Evolutionary conservation across 1,140 invertebrate genomes (phyloP), one percentile per base, ranked within the genome.

Genomic region (Daktulosphaira vitifoliae): DNA sequence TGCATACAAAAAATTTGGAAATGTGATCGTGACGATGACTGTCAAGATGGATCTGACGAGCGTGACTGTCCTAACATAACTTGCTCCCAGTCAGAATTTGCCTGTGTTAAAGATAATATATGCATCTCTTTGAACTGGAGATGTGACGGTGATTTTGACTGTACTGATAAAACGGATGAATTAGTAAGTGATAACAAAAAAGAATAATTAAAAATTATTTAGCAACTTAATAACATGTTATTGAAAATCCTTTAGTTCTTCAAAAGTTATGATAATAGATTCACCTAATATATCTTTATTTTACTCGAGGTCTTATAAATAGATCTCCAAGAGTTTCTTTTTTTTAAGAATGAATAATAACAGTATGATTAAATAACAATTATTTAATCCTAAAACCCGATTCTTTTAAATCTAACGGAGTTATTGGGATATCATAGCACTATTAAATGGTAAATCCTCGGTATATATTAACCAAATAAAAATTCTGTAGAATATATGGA

Each of bases 1-100:
- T 95, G 91, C 73, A 92, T 95, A 67, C 89, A 90, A 71, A 81
- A 84, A 68, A 77, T 82, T 6, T 96, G 90, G 90, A 81, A 86
- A 7, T 96, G 92, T 73, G 92, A 96, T 75, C 80, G 83, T 23
- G 88, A 92, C 71, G 81, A 90, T 69, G 92, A 95, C 74, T 95
- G 92, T 70, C 85, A 84, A 4, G 88, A 92, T 71, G 81, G 81
- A 22, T 86, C 82, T 42, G 90, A 94, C 71, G 90, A 94, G 71
- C 78, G 80, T 29, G 79, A 87, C 72, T 94, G 91, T 71, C 80
- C 81, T 3, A 76, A 81, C 39, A 76, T 78, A 4, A 86, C 81
- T 5, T 91, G 89, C 72, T 75, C 49, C 9, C 26, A 46, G 6
- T 75, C 79, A 46, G 81, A 77, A 11, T 84, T 90, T 71, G 90